A percentile compares a stretch with the other conserved stretches of the same genome.
Evolutionary conservation across 2,113 vertebrate species (phyloP).

Genomic region (Probosciger aterrimus): DNA sequence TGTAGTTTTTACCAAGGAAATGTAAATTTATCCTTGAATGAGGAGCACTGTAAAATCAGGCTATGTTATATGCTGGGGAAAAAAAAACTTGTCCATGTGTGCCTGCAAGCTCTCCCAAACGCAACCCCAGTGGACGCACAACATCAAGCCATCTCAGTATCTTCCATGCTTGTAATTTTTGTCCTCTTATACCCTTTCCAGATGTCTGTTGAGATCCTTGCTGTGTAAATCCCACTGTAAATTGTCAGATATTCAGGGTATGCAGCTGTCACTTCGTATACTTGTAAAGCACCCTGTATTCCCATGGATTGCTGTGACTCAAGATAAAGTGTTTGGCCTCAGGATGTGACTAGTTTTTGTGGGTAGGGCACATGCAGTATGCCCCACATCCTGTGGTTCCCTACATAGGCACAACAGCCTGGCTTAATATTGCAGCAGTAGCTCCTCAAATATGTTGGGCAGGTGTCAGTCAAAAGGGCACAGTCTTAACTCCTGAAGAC

Average conservation of each 20-base stretch:
- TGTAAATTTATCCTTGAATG: neutral
- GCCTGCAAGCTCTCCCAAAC: neutral
- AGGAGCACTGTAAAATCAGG: neutral
- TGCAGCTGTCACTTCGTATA: neutral
- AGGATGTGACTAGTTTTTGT: neutral
- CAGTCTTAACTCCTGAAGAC: neutral
- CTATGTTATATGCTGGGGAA: neutral
- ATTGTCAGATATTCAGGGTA: neutral
- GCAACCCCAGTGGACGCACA: neutral
- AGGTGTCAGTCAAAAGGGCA: neutral
- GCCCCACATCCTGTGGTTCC: neutral
- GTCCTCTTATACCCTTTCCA: neutral
- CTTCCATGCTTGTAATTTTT: neutral
- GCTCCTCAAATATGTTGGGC: neutral
- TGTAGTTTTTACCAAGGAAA: slow-evolving; percentile 7
- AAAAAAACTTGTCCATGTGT: neutral
- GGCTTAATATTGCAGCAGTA: neutral
- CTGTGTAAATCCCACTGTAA: neutral
- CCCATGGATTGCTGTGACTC: neutral
- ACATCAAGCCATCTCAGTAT: neutral
- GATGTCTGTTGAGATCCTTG: neutral
- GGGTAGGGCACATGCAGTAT: neutral
- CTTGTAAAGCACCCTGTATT: neutral
- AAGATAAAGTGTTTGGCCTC: neutral
- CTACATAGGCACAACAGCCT: neutral